These are phyloP conservation scores for Trachymyrmex cornetzi DNA, from an alignment of 1,140 invertebrate genomes.

Conservation along the genomic window DNA sequence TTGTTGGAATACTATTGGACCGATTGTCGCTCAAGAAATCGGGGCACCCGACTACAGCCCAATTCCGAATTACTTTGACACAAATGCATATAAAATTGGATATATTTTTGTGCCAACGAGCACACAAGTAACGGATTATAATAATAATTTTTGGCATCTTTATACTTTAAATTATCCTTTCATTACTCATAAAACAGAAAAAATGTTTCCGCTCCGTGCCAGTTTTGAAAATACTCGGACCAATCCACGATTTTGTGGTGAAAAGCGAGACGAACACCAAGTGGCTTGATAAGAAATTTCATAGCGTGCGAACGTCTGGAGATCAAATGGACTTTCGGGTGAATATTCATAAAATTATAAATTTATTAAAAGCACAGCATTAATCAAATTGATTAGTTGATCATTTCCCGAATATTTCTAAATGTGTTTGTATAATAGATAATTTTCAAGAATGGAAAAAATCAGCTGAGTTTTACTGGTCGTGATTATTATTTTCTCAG, in stretches of 20 bases:
- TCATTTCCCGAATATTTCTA: background rate
- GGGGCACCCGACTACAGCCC: constrained; percentile 63
- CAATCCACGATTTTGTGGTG: constrained; percentile 67
- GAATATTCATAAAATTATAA: background rate
- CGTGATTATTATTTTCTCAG: constrained; percentile 66
- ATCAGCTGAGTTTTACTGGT: constrained; percentile 68
- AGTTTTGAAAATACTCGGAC: constrained; percentile 73
- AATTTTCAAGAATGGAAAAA: constrained; percentile 55
- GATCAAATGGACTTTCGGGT: constrained; percentile 64
- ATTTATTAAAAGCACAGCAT: background rate
- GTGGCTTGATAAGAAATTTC: constrained; percentile 67
- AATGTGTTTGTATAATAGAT: constrained; percentile 70
- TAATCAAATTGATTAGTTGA: background rate
- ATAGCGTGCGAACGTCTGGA: constrained; percentile 34
- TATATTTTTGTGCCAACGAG: constrained; percentile 73
- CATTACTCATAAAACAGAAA: constrained; percentile 24
- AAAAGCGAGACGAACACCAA: constrained; percentile 9
- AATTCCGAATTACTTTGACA: constrained; percentile 74
- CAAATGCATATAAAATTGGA: constrained; percentile 78
- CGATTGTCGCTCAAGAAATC: constrained; percentile 66
- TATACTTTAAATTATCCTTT: background rate
- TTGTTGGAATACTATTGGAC: constrained; percentile 72
- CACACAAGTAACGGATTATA: constrained; percentile 48
- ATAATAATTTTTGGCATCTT: background rate
- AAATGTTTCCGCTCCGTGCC: constrained; percentile 55